A percentile compares a stretch with the other conserved stretches of the same genome.
Evolutionary conservation across 1,140 invertebrate genomes (phyloP).

Genomic region (Drosophila lini): DNA sequence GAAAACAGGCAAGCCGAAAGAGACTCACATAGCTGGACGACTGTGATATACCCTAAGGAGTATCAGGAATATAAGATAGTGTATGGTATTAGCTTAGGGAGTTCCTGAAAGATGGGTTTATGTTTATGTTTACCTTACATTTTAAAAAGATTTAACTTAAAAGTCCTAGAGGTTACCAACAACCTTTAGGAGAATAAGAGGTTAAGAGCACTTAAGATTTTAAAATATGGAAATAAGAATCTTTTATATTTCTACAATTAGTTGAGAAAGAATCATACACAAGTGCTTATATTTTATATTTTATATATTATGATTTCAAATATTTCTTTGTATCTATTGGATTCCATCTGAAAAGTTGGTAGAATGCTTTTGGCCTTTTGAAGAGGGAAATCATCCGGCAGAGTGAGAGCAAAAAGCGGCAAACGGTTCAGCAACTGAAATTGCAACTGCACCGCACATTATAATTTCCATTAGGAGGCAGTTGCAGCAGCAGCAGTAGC

Average conservation of each 20-base stretch:
- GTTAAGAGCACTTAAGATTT: too few relatives aligned
- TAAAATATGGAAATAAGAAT: not conserved
- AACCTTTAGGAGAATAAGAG: not conserved
- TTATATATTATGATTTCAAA: not conserved
- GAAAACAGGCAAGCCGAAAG: slow-evolving; percentile 18
- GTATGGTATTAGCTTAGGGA: not conserved
- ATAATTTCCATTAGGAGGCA: slow-evolving; percentile 79
- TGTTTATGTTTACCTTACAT: not conserved
- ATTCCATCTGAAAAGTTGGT: not conserved
- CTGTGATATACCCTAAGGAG: slow-evolving; percentile 18
- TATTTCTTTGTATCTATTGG: not conserved
- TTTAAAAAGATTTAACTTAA: not conserved
- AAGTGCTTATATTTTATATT: not conserved
- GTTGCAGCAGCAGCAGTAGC: slow-evolving; percentile 7
- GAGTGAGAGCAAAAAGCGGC: slow-evolving; percentile 42
- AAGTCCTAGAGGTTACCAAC: not conserved
- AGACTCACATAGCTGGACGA: not conserved
- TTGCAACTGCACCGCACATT: slow-evolving; percentile 75
- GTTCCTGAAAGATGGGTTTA: not conserved
- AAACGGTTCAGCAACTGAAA: slow-evolving; percentile 50
- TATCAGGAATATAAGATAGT: too few relatives aligned
- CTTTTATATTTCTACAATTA: not conserved
- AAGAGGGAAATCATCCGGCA: not conserved
- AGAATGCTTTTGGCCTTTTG: not conserved
- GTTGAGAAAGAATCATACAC: not conserved